Evolutionary conservation across 1,140 invertebrate species (phyloP).

Genomic region (Ceratina australensis): DNA sequence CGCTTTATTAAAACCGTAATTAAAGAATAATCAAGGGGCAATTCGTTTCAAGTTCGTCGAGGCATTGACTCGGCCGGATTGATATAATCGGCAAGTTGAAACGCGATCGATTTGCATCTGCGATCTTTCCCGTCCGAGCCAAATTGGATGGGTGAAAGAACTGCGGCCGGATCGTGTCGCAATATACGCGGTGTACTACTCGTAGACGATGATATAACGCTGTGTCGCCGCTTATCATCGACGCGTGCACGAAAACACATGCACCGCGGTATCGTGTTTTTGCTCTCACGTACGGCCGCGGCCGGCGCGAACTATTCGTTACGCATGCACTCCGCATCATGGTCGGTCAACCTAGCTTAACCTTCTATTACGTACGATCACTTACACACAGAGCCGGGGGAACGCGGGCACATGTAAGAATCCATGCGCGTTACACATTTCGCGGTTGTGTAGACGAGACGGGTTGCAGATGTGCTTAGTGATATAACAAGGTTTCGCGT

Average conservation of each 20-base stretch:
- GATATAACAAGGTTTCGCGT: slow-evolving; percentile 30
- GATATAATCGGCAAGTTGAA: too few relatives aligned
- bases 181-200: slow-evolving; percentile 20
- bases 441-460: slow-evolving; percentile 5
- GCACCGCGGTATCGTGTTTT: slow-evolving; percentile 18
- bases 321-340: slow-evolving; percentile 47
- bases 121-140: background rate
- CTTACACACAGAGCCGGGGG: background rate
- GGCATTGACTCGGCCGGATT: background rate
- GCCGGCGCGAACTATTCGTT: slow-evolving; percentile 45
- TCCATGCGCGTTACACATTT: background rate
- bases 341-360: slow-evolving; percentile 44
- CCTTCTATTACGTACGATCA: slow-evolving; percentile 28
- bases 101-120: too few relatives aligned
- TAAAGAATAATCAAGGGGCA: background rate
- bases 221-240: slow-evolving; percentile 42
- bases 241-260: slow-evolving; percentile 25
- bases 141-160: slow-evolving; percentile 47
- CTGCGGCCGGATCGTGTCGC: slow-evolving; percentile 20
- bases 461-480: slow-evolving; percentile 10
- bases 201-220: slow-evolving; percentile 50
- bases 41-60: slow-evolving; percentile 12
- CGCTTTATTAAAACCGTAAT: background rate
- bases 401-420: background rate
- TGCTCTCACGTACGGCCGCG: slow-evolving; percentile 1